Evolutionary conservation across 2,113 vertebrate genomes (phyloP).

Genomic region (Ophiodon elongatus): DNA sequence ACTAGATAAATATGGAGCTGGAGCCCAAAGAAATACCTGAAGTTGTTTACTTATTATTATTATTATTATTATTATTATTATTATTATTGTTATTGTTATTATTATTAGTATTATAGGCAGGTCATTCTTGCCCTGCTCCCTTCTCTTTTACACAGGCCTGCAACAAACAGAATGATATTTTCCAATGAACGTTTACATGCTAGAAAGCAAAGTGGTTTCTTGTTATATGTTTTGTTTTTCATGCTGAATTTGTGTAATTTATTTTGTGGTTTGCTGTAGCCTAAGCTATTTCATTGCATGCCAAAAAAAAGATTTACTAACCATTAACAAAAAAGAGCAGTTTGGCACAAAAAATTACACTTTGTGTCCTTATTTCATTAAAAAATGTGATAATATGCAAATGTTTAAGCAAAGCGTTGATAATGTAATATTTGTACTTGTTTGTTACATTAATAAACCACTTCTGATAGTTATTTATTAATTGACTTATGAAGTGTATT

Average conservation of each 20-base stretch:
- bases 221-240: not conserved
- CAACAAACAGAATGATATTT: not conserved
- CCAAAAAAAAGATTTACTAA: constrained; percentile 10
- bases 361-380: constrained; percentile 30
- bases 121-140: constrained; percentile 18
- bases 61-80: too few species aligned
- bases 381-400: not conserved
- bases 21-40: constrained; percentile 33
- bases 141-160: not conserved
- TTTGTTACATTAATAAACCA: constrained; percentile 43
- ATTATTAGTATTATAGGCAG: not conserved
- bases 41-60: not conserved
- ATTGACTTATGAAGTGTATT: not conserved
- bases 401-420: not conserved
- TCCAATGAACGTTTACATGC: constrained; percentile 34
- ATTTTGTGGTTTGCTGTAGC: constrained; percentile 1
- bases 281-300: constrained; percentile 17
- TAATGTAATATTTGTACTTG: constrained; percentile 9
- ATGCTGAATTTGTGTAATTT: constrained; percentile 13
- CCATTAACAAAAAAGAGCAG: not conserved
- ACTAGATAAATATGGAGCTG: constrained; percentile 28
- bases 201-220: not conserved
- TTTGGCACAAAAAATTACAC: not conserved
- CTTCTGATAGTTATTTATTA: not conserved
- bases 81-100: too few species aligned